Evolutionary conservation across 2,113 vertebrate genomes (phyloP).

Genomic region (Tursiops truncatus): DNA sequence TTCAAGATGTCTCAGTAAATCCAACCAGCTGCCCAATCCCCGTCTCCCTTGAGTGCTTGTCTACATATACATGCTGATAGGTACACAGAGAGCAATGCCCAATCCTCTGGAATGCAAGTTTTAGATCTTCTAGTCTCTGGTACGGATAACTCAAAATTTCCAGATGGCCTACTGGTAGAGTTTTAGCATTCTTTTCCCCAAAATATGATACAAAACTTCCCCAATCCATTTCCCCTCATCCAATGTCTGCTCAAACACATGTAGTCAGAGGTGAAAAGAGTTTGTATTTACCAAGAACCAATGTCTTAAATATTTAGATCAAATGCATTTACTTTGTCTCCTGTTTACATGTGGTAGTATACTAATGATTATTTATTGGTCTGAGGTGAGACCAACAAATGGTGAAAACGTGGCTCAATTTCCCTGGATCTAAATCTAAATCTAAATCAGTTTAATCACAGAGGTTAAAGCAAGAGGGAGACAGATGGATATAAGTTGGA

Average conservation of each 20-base stretch:
- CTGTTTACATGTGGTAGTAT: neutral
- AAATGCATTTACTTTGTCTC: neutral
- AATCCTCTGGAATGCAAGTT: neutral
- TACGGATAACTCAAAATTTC: neutral
- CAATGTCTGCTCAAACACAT: neutral
- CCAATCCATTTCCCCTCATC: neutral
- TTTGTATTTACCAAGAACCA: neutral
- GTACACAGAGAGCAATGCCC: neutral
- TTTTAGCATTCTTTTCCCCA: neutral
- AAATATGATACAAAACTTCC: neutral
- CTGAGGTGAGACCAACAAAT: neutral
- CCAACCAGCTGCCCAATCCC: neutral
- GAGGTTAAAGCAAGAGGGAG: neutral
- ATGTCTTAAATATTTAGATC: neutral
- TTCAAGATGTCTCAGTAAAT: slow-evolving; percentile 66
- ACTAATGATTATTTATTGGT: neutral
- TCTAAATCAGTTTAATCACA: neutral
- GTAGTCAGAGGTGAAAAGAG: neutral
- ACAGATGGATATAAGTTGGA: neutral
- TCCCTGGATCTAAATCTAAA: neutral
- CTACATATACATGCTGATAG: neutral
- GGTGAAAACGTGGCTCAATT: neutral
- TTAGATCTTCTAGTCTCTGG: neutral
- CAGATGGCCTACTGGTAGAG: neutral
- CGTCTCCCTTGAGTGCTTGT: neutral